Base-by-base conservation (phyloP, 2,888 invertebrate species). In the Luperina testacea region DNA sequence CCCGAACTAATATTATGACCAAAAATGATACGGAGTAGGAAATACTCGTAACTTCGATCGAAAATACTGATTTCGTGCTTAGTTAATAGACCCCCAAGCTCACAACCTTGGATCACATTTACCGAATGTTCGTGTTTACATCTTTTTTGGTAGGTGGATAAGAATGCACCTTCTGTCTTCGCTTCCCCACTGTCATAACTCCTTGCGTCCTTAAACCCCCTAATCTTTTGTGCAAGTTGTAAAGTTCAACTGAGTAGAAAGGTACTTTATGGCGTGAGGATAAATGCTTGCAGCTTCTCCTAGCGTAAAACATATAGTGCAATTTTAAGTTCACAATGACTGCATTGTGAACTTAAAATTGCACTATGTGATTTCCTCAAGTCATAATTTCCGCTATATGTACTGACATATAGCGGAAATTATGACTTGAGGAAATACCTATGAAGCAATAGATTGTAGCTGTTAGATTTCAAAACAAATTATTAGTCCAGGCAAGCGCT, bases 191-290 rank as follows among this genome's bases (percentile, higher is more conserved):
- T 72, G 75, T 8, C 17, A 48, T 27, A n/a, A 63, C 59, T 84
- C 59, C 15, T 69, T 65, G 53, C 38, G 53, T 72, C 74, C 59
- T 74, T 45, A 84, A 64, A 64, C 69, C 20, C 64, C 45, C 38
- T 80, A 81, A 83, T 83, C 81, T 85, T 80, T 76, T 57, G 72
- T 75, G 72, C 81, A 81, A 73, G 72, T 42, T 70, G 42, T 84
- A 84, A 83, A 74, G 74, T 75, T 84, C 64, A 83, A 85, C 72
- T 59, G 81, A 72, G 61, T 7, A 57, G 64, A 81, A 71, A 53
- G 20, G 27, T 72, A 70, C 65, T 81, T 84, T 80, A 83, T 63
- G 70, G 48, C 13, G 75, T 75, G 70, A 24, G 17, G 38, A 65
- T 80, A 59, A 67, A 68, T 59, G n/a, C 65, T 81, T 80, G 71